Conservation (phyloP, 2,113 vertebrate genomes). For the Calidris pygmaea region DNA sequence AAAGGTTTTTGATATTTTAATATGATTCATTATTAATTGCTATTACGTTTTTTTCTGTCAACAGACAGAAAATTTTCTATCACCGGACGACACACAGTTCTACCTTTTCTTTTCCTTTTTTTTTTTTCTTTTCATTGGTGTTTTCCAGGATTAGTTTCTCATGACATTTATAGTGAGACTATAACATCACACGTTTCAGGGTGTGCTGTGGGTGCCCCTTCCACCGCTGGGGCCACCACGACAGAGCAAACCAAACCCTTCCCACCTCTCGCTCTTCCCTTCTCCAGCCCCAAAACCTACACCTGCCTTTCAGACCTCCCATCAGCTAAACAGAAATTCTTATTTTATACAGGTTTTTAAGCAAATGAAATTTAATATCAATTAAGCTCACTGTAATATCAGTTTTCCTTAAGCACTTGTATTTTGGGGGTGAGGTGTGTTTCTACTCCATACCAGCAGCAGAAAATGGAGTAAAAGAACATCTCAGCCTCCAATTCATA, state of each 20-base stretch:
- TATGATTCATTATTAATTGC: fast-evolving
- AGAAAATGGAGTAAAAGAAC: not conserved
- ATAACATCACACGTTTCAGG: not conserved
- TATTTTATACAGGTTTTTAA: not conserved
- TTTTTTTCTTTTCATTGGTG: not conserved
- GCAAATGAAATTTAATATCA: not conserved
- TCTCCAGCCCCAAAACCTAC: not conserved
- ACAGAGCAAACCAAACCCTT: not conserved
- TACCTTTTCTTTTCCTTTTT: not conserved
- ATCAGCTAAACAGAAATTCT: not conserved
- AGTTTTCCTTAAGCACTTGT: not conserved
- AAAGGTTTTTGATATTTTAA: not conserved
- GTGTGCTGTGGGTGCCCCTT: not conserved
- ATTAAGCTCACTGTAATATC: not conserved
- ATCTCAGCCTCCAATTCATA: not conserved
- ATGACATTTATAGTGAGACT: not conserved
- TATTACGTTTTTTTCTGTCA: not conserved
- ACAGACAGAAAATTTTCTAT: not conserved
- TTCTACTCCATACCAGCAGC: not conserved
- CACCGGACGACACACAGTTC: not conserved
- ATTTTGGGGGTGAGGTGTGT: not conserved
- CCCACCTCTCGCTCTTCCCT: not conserved
- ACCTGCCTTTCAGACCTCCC: not conserved
- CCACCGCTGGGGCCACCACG: not conserved
- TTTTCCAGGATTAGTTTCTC: not conserved